Percentiles rank a stretch among this genome's conserved stretches.
These are phyloP conservation scores for Pelecanoides urinatrix DNA, from an alignment of 2,113 vertebrate genomes.

Conservation along the genomic window DNA sequence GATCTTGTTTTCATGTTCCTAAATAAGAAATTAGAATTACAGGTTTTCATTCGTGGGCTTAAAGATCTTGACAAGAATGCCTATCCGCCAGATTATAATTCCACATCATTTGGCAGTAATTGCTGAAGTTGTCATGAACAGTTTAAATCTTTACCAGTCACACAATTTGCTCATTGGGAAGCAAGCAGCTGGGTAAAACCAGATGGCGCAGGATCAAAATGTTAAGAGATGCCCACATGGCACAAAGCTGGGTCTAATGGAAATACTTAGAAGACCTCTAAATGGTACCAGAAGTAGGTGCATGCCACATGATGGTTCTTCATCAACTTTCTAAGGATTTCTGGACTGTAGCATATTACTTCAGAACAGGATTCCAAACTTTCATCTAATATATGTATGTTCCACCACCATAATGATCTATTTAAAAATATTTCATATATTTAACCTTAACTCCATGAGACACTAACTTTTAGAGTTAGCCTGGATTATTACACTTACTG, in stretches of 20 bases:
- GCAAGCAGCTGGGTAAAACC: not conserved
- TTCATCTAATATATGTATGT: not conserved
- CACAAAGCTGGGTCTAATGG: not conserved
- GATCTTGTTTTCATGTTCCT: not conserved
- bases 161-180: not conserved
- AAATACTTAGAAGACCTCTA: not conserved
- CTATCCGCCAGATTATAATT: not conserved
- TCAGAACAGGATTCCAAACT: not conserved
- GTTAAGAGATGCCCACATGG: not conserved
- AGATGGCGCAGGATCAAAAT: not conserved
- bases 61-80: not conserved
- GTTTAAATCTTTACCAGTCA: conserved; percentile 10
- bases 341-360: not conserved
- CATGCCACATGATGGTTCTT: not conserved
- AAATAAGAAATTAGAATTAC: conserved; percentile 12
- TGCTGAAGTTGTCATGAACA: not conserved
- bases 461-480: not conserved
- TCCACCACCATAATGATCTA: not conserved
- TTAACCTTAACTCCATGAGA: not conserved
- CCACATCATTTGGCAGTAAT: conserved; percentile 2
- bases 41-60: not conserved
- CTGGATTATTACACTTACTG: not conserved
- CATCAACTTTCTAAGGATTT: not conserved
- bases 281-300: not conserved
- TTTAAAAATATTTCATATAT: not conserved